These are phyloP conservation scores for Mercenaria mercenaria DNA, from an alignment of 1,140 invertebrate genomes.

Conservation along the genomic window DNA sequence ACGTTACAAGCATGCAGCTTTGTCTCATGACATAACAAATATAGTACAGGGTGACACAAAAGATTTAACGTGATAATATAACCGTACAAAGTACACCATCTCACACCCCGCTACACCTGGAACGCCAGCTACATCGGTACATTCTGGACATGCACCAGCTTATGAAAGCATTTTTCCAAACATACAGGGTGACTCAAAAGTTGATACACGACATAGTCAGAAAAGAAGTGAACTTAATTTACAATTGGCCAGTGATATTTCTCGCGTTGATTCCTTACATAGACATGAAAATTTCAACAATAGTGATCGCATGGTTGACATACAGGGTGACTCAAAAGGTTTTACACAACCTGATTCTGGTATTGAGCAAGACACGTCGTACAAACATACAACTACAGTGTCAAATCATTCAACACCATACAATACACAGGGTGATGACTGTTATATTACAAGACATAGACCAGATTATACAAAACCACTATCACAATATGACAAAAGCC, in stretches of 20 bases:
- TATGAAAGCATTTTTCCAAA: background rate
- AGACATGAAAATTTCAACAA: background rate
- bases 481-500: background rate
- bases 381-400: background rate
- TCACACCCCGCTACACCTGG: background rate
- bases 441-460: no score
- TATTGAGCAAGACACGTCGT: background rate
- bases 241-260: background rate
- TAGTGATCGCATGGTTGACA: background rate
- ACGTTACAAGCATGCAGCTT: background rate
- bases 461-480: no score
- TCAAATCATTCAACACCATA: background rate
- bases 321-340: background rate
- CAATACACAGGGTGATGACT: background rate
- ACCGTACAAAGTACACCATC: background rate
- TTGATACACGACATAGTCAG: background rate
- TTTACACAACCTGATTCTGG: background rate
- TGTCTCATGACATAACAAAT: background rate
- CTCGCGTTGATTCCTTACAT: background rate
- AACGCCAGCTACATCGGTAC: background rate
- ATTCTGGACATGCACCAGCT: slow-evolving; percentile 1
- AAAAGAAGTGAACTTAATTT: background rate
- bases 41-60: background rate
- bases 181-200: background rate
- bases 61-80: background rate